These are phyloP conservation scores for Drosophila mercatorum DNA, from an alignment of 2,888 invertebrate species.

Conservation along the genomic window DNA sequence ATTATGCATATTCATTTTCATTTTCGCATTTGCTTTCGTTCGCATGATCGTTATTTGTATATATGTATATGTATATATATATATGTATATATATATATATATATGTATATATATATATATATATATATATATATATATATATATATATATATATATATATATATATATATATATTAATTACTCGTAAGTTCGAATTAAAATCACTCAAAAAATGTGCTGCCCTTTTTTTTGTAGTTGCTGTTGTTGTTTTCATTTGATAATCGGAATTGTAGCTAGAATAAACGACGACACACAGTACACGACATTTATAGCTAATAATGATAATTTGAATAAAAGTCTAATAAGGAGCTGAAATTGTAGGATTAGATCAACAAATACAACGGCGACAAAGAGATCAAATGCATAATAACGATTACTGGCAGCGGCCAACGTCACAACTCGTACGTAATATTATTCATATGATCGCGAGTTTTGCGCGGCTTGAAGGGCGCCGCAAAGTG, in stretches of 20 bases:
- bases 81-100: neutral
- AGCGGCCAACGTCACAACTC: constrained; percentile 84
- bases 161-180: constrained; percentile 30
- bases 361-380: constrained; percentile 58
- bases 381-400: constrained; percentile 75
- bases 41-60: constrained; percentile 38
- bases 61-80: neutral
- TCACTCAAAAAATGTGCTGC: constrained; percentile 74
- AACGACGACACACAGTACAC: constrained; percentile 61
- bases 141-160: constrained; percentile 1
- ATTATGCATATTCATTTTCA: constrained; percentile 50
- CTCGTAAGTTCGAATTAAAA: constrained; percentile 66
- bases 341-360: constrained; percentile 60
- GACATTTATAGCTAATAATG: constrained; percentile 67
- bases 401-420: constrained; percentile 35
- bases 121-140: constrained; percentile 1
- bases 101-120: neutral
- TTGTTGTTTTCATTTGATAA: constrained; percentile 46
- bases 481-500: constrained; percentile 83
- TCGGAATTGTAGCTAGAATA: constrained; percentile 47
- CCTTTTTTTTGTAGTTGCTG: constrained; percentile 17
- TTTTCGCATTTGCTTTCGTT: constrained; percentile 17
- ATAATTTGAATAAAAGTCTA: constrained; percentile 69
- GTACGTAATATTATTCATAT: constrained; percentile 84
- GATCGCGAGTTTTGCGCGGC: constrained; percentile 83